phyloP scores from a whole-genome alignment of 1,140 invertebrate genomes.

The Drosophila orena region DNA sequence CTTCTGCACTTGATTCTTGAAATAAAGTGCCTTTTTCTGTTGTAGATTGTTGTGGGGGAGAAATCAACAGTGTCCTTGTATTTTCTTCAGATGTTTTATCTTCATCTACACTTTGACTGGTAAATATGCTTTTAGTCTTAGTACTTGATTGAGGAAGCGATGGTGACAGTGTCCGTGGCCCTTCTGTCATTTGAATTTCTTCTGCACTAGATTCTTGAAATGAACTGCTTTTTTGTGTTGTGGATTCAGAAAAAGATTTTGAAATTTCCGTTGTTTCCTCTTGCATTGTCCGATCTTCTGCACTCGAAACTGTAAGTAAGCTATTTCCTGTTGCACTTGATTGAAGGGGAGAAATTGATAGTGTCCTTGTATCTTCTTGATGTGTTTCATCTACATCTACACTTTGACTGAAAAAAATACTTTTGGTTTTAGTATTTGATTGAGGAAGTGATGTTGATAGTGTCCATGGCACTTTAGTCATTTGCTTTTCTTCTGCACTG shows the following conservation, averaged over 20 bases:
- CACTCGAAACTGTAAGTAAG: background rate
- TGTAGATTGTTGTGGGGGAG: too few relatives aligned
- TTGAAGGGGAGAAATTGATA: too few relatives aligned
- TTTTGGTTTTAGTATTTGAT: background rate
- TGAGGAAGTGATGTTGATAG: too few relatives aligned
- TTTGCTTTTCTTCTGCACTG: too few relatives aligned
- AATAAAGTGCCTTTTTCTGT: background rate
- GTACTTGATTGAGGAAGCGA: background rate
- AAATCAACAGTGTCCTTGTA: too few relatives aligned
- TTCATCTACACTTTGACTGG: background rate
- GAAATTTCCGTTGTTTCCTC: background rate
- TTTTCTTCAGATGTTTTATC: too few relatives aligned
- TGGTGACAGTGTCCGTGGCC: too few relatives aligned
- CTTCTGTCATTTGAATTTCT: background rate
- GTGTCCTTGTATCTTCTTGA: too few relatives aligned
- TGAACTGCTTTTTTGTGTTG: background rate
- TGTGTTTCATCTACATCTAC: too few relatives aligned
- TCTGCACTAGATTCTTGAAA: background rate
- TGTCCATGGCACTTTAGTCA: too few relatives aligned
- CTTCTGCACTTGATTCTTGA: background rate
- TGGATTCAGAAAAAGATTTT: background rate
- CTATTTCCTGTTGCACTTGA: background rate
- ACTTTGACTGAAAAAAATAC: too few relatives aligned
- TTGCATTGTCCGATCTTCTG: background rate
- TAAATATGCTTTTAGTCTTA: background rate